phyloP scores from a whole-genome alignment of 2,797 vertebrate genomes.

The Falco concolor region DNA sequence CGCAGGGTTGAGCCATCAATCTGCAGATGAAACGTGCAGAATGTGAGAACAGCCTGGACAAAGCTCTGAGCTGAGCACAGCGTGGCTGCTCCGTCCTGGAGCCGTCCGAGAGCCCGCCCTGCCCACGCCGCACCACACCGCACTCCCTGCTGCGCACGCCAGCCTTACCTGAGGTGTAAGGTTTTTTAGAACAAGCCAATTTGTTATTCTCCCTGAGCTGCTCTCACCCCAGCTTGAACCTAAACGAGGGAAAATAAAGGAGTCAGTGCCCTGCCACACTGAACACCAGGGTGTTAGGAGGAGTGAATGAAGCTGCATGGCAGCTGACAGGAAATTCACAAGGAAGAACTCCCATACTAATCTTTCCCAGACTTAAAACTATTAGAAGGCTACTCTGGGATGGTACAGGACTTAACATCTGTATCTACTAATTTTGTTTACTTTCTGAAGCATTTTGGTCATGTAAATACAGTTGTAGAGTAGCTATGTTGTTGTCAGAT shows the following conservation, averaged over 20 bases:
- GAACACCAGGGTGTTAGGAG: fast-evolving
- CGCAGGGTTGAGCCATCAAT: conserved; percentile 89
- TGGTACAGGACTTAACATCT: not conserved
- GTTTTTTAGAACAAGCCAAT: conserved; percentile 99
- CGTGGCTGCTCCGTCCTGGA: not conserved
- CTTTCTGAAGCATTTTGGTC: not conserved
- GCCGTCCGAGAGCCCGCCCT: not conserved
- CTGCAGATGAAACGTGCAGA: conserved; percentile 35
- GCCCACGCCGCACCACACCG: too few species aligned
- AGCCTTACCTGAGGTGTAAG: conserved; percentile 96
- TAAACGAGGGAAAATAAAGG: conserved; percentile 31
- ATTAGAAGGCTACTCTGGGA: not conserved
- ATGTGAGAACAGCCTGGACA: not conserved
- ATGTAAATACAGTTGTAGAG: not conserved
- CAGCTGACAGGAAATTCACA: not conserved
- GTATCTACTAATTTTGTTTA: not conserved
- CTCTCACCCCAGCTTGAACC: conserved; percentile 96
- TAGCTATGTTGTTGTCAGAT: not conserved
- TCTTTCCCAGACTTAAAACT: not conserved
- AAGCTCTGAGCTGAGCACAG: not conserved
- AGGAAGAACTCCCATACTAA: fast-evolving
- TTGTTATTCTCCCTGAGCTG: conserved; percentile 97
- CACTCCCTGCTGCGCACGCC: too few species aligned
- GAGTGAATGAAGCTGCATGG: fast-evolving
- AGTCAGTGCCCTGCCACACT: not conserved